These are phyloP conservation scores for Anorthoa munda DNA, from an alignment of 2,888 invertebrate species.

Conservation along the genomic window DNA sequence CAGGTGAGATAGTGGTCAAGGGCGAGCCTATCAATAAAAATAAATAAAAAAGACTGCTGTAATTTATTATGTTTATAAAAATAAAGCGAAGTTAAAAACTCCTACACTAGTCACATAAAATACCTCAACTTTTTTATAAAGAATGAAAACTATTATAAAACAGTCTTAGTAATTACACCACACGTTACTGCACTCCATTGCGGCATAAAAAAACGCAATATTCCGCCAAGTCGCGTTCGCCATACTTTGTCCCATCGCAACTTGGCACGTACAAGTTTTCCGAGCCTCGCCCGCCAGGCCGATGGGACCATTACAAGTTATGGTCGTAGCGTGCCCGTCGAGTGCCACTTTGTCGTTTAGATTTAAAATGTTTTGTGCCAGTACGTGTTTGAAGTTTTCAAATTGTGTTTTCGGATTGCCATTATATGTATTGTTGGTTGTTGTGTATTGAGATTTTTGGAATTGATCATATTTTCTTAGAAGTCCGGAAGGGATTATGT, in stretches of 20 bases:
- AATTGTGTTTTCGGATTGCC: conserved; percentile 30
- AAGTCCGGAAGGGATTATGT: no score
- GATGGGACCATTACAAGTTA: conserved; percentile 62
- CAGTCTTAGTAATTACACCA: conserved; percentile 11
- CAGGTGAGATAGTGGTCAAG: no score
- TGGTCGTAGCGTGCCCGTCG: conserved; percentile 48
- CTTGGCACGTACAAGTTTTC: conserved; percentile 54
- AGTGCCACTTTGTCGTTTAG: conserved; percentile 48
- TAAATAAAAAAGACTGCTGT: no score
- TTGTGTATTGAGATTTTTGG: not conserved
- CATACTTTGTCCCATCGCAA: conserved; percentile 44
- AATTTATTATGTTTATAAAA: no score
- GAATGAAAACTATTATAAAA: not conserved
- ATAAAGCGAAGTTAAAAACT: not conserved
- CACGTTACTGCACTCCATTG: conserved; percentile 23
- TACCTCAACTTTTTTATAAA: not conserved
- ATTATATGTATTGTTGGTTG: conserved; percentile 8
- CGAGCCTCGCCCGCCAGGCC: conserved; percentile 32
- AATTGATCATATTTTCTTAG: no score
- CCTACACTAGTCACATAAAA: not conserved
- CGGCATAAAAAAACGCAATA: conserved; percentile 36
- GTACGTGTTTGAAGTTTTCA: conserved; percentile 48
- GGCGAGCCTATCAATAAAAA: no score
- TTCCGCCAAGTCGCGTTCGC: conserved; percentile 14
- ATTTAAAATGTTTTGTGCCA: conserved; percentile 57